phyloP scores from a whole-genome alignment of 2,113 vertebrate genomes.

The Progne subis region DNA sequence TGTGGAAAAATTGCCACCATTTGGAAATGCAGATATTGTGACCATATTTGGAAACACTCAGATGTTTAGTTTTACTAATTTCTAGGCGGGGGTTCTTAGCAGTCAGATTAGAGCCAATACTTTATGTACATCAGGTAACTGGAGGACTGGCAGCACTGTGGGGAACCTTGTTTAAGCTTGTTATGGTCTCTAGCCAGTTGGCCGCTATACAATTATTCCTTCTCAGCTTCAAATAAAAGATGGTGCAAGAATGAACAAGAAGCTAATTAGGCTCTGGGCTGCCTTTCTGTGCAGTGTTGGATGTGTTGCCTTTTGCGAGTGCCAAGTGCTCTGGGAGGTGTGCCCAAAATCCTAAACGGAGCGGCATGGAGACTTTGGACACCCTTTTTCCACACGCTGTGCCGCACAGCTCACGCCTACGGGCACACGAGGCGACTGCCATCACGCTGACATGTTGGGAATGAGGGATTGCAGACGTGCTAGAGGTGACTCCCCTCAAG shows the following conservation, averaged over 20 bases:
- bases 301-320: not conserved
- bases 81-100: constrained; percentile 9
- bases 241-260: constrained; percentile 60
- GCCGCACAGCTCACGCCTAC: not conserved
- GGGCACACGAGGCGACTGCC: not conserved
- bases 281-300: constrained; percentile 47
- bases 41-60: constrained; percentile 28
- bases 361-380: not conserved
- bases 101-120: not conserved
- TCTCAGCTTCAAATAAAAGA: constrained; percentile 64
- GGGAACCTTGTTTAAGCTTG: constrained; percentile 64
- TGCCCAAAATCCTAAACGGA: constrained; percentile 21
- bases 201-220: constrained; percentile 49
- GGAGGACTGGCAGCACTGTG: constrained; percentile 45
- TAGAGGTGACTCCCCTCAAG: not conserved
- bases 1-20: not conserved
- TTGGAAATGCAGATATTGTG: constrained; percentile 10
- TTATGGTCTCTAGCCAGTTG: constrained; percentile 48
- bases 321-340: constrained; percentile 46
- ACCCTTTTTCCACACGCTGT: not conserved
- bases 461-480: not conserved
- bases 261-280: constrained; percentile 57
- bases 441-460: fast-evolving
- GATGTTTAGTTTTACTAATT: constrained; percentile 24
- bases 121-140: constrained; percentile 52